Evolutionary conservation across 2,113 vertebrate genomes (phyloP), one percentile per base, ranked within the genome.

Genomic region (Diadophis punctatus): DNA sequence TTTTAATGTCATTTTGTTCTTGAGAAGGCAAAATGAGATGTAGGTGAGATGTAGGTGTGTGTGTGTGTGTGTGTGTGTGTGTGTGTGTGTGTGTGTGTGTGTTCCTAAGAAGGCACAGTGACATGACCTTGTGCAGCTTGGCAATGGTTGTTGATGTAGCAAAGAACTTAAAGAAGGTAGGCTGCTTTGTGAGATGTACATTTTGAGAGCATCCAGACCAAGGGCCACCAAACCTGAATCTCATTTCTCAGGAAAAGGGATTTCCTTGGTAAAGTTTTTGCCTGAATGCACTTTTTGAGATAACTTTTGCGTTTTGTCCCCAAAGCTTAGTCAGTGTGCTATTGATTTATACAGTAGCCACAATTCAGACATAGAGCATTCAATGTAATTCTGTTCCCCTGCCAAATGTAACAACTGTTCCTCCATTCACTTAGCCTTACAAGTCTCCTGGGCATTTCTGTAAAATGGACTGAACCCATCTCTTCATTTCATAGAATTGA

Each of bases 381-480:
- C 11, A 12, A 46, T 74, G 80, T 25, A 52, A 2, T 4, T 91
- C 27, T 0, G 0, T 27, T 87, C 90, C 84, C 22, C 63, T 95
- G 89, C 46, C 92, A 80, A 88, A 94, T 93, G 51, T 48, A 30
- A 30, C 0, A 0, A 93, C 90, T 63, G 49, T 63, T 95, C 89
- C 51, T 94, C 87, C 55, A 86, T 74, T 18, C 86, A 60, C 46
- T 93, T 22, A 27, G 1, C 74, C 91, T 91, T 95, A 58, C 92
- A 94, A 94, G 55, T 34, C 53, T 94, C 53, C 53, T 74, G 88
- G 92, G 90, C 49, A 89, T 95, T 84, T 93, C 30, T 48, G 87
- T 88, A 93, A 89, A 90, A 90, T 0, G 14, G 14, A 49, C 80
- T 91, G 0, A 0, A 11, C 91, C 39, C 74, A n/a, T 74, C 30